Evolutionary conservation across 2,113 vertebrate species (phyloP), one percentile per base, ranked within the genome.

Genomic region (Macquaria ambigua): DNA sequence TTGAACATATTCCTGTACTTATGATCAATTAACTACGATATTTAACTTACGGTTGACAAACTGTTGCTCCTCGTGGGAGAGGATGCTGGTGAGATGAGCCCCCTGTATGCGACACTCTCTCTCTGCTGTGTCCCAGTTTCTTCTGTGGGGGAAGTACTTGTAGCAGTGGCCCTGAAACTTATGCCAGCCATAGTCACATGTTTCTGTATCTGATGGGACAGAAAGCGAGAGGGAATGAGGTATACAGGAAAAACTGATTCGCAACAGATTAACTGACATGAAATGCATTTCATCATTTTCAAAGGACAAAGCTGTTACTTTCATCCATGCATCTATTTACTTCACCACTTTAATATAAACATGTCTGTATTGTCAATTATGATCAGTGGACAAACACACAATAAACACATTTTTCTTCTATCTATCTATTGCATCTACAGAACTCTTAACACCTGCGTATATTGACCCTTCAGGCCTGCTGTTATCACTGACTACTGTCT

Each of bases 141-240:
- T 97, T 3, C 98, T 96, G 25, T 98, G 96, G 4, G 97, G 97
- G 11, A 97, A 97, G 92, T 98, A 98, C 83, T 97, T 98, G 94
- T 99, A 99, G 94, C 98, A 99, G 73, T 99, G 97, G 12, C 98
- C 97, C 87, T 99, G 98, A 90, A 99, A 99, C 84, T 99, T 99
- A 92, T 99, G 98, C 98, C 98, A 99, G 79, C 98, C 97, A 0
- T 98, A 98, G 88, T 96, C 97, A 91, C 98, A 99, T 0, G 93
- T 96, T 93, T 99, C 97, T 0, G 98, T 98, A 84, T 99, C 98
- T 99, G 94, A 43, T 77, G 64, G 79, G 70, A 76, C 10, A 87
- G 3, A 79, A 37, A 68, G 12, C 4, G 2, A 85, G 1, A 83
- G 23, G 18, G 8, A 70, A 72, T 87, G 16, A 89, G 31, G 23